phyloP scores from a whole-genome alignment of 2,113 vertebrate genomes.

The Tragulus kanchil region DNA sequence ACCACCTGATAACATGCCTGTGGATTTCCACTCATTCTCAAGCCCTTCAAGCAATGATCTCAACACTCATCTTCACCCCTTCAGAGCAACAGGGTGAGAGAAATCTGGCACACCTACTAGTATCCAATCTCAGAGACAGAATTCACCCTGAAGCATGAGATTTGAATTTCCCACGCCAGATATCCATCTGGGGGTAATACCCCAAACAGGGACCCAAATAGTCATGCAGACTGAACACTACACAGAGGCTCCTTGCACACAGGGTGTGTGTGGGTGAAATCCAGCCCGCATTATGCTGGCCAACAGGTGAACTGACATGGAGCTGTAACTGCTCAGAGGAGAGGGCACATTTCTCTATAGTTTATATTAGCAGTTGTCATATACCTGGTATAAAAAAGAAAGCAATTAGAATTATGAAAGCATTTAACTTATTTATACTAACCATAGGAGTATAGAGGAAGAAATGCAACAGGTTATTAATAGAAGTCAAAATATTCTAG shows the following conservation, averaged over 20 bases:
- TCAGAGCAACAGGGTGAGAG: background rate
- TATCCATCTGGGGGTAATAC: background rate
- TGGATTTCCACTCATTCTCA: background rate
- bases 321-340: background rate
- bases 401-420: background rate
- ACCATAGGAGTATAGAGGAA: background rate
- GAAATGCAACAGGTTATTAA: background rate
- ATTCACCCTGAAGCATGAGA: background rate
- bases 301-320: background rate
- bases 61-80: rapidly evolving
- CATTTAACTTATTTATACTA: background rate
- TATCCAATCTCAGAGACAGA: background rate
- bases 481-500: background rate
- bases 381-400: background rate
- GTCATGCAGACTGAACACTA: background rate
- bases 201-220: background rate
- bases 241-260: too few relatives aligned
- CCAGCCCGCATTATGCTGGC: background rate
- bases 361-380: background rate
- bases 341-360: background rate
- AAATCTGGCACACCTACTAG: background rate
- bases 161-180: background rate
- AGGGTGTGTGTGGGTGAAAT: rapidly evolving
- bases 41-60: background rate
- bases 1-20: background rate